A percentile compares a stretch with the other conserved stretches of the same genome.
phyloP scores from a whole-genome alignment of 1,140 invertebrate genomes.

The Neodiprion fabricii region DNA sequence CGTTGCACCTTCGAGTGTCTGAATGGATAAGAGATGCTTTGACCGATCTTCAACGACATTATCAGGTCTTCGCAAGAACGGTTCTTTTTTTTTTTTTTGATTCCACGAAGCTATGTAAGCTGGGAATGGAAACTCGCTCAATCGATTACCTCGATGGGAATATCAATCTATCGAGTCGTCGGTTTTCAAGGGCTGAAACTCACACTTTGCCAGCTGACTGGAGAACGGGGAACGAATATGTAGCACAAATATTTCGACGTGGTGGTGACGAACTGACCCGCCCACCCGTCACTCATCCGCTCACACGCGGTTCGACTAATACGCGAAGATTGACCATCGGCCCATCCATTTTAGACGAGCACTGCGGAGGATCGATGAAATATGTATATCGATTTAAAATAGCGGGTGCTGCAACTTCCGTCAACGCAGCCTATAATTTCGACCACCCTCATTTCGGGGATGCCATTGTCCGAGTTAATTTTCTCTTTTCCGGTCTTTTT shows the following conservation, averaged over 20 bases:
- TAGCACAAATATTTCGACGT: conserved; percentile 40
- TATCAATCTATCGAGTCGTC: too few species aligned
- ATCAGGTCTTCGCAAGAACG: too few species aligned
- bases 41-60: too few species aligned
- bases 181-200: background rate
- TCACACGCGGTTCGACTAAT: conserved; percentile 3
- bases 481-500: too few species aligned
- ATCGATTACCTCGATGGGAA: too few species aligned
- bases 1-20: too few species aligned
- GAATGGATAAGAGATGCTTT: too few species aligned
- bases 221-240: conserved; percentile 10
- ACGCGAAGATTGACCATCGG: background rate
- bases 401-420: conserved; percentile 3
- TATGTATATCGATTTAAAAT: conserved; percentile 42
- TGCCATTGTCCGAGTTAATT: conserved; percentile 37
- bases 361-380: conserved; percentile 35
- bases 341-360: background rate
- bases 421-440: conserved; percentile 42
- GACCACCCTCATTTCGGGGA: conserved; percentile 10
- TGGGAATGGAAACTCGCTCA: too few species aligned
- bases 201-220: background rate
- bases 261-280: conserved; percentile 35
- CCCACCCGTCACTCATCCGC: conserved; percentile 41
- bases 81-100: too few species aligned
- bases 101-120: too few species aligned